Conservation (phyloP, 2,797 vertebrate species). For the Rhinella marina region DNA sequence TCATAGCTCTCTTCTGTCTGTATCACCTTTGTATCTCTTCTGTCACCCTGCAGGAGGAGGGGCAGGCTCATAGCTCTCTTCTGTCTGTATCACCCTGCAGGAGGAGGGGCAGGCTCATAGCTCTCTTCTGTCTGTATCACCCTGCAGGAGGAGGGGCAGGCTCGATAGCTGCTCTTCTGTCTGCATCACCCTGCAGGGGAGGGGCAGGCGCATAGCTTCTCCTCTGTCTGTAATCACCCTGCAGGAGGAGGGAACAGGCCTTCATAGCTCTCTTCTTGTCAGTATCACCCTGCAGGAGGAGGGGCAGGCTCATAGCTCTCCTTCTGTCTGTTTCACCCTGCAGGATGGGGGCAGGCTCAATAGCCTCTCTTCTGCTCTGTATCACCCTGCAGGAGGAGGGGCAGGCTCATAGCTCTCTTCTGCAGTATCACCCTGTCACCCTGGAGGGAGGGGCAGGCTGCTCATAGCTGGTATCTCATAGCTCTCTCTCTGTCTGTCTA, state of each 20-base stretch:
- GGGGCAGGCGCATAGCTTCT: neutral
- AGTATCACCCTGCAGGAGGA: neutral
- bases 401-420: neutral
- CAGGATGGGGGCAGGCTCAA: neutral
- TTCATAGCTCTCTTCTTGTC: neutral
- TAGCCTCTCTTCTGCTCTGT: conserved; percentile 8
- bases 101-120: neutral
- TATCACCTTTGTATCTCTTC: too few relatives aligned
- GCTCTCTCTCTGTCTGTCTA: too few relatives aligned
- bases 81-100: conserved; percentile 32
- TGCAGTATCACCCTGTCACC: neutral
- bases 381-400: conserved; percentile 20
- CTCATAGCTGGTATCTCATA: too few relatives aligned
- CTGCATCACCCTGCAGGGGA: neutral
- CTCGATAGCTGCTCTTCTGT: neutral
- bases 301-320: neutral
- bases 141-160: conserved; percentile 18
- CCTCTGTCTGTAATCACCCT: conserved; percentile 8
- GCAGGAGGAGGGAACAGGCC: neutral
- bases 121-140: conserved; percentile 31
- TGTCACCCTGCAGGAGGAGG: neutral
- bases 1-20: neutral
- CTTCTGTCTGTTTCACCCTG: neutral
- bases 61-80: neutral
- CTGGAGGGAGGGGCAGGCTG: neutral